Evolutionary conservation across 2,888 invertebrate species (phyloP), one percentile per base, ranked within the genome.

Genomic region (Drosophila monieri): DNA sequence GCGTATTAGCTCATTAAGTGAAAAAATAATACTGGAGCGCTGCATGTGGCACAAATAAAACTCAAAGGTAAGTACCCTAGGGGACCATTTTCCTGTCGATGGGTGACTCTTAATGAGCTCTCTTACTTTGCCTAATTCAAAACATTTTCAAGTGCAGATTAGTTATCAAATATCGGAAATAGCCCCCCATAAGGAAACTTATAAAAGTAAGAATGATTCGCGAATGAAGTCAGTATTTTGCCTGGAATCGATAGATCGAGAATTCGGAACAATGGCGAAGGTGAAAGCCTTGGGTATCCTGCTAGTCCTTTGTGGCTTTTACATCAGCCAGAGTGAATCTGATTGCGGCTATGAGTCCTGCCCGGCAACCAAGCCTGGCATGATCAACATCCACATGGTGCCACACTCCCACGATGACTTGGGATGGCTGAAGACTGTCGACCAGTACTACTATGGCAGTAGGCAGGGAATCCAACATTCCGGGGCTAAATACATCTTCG

Each of bases 401-500:
- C 94, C 98, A 0, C 98, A 98, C 88, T 96, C 97, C 0, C 98
- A 98, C 87, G 97, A 98, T 86, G 98, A 98, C 89, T 97, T 98
- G 1, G 98, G 98, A 43, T 98, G 98, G 98, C 91, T 98, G 27
- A 97, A 97, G 92, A 98, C 98, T 0, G 96, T 97, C 0, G 98
- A 98, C 90, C 97, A 98, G 90, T 98, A 98, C 88, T 98, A 95
- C 86, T 97, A 95, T 90, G 96, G 96, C 74, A 94, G 95, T 94
- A 88, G 93, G 93, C 93, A 89, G 0, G 62, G 78, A 4, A 95
- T 95, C 6, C 96, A 96, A 84, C 93, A 93, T 54, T 96, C 96
- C 3, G 97, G 96, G 0, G 98, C 99, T 0, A 97, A 97, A 88
- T 97, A 97, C 85, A 98, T 98, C 52, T 90, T 98, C 54, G 97